Conservation (phyloP, 2,888 invertebrate genomes). For the Bombylius major region DNA sequence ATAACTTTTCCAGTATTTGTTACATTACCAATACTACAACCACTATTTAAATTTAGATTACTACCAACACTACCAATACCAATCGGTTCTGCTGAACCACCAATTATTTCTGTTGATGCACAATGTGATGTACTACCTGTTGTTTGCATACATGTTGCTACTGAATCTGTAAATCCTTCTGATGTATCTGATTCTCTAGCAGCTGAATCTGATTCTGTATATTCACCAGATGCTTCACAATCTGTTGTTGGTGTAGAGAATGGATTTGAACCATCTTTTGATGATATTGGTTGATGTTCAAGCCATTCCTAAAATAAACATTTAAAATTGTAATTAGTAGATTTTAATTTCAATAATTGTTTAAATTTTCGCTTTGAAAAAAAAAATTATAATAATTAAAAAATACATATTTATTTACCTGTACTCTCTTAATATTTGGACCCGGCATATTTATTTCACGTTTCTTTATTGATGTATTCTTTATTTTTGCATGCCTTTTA, state of each 20-base stretch:
- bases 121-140: constrained; percentile 38
- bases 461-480: constrained; percentile 28
- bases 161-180: constrained; percentile 65
- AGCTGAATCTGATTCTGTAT: constrained; percentile 46
- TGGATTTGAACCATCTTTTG: constrained; percentile 8
- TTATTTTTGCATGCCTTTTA: constrained; percentile 26
- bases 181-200: constrained; percentile 59
- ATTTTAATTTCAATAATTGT: neutral
- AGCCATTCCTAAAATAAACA: constrained; percentile 30
- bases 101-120: constrained; percentile 39
- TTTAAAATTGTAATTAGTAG: neutral
- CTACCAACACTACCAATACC: constrained; percentile 17
- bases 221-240: constrained; percentile 84
- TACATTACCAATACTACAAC: neutral
- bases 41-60: constrained; percentile 29
- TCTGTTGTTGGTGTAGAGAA: constrained; percentile 24
- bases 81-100: constrained; percentile 47
- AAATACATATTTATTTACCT: constrained; percentile 23
- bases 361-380: neutral
- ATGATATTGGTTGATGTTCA: constrained; percentile 31
- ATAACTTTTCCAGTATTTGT: constrained; percentile 39
- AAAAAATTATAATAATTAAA: neutral
- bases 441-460: constrained; percentile 32
- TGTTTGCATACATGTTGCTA: constrained; percentile 48
- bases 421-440: constrained; percentile 34